Evolutionary conservation across 2,113 vertebrate species (phyloP), one percentile per base, ranked within the genome.

Genomic region (Panthera leo): DNA sequence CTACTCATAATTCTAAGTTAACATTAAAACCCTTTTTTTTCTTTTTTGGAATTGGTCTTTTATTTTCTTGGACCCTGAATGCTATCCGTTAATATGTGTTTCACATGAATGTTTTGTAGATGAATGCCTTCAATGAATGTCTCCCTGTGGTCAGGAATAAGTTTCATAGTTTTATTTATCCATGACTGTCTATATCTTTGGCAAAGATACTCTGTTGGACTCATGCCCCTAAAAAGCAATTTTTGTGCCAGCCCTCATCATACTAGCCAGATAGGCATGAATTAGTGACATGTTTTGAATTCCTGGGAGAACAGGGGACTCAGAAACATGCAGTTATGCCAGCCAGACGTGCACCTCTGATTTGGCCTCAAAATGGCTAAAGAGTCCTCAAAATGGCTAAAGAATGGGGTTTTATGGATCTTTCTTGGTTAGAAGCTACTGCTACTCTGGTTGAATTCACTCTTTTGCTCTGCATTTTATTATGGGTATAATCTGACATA

Each of bases 201-300:
- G 34, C 18, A 96, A 78, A 94, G 23, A 65, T 15, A 71, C 45
- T 96, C 83, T 82, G n/a, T 80, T 82, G 93, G 75, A 92, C 18
- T 83, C 23, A 68, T 55, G 36, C 2, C 36, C 25, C 68, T 70
- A 65, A 45, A 76, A 92, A 84, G 82, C 34, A 65, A 58, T 48
- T 70, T 82, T 61, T 25, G 23, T 75, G n/a, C 61, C 82, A 13
- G 4, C 31, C 27, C 13, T 89, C 42, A 83, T 94, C 36, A 36
- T 88, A 36, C 29, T 68, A 58, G 45, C n/a, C 65, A 73, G 45
- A 61, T 23, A 71, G 42, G 36, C 34, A 25, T 78, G 14, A 42
- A 34, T 61, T 31, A 84, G 14, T 42, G 61, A 39, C 10, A 63
- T 76, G 42, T 42, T 42, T 3, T 88, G 21, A 75, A 36, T 78